Evolutionary conservation across 1,140 invertebrate genomes (phyloP), one percentile per base, ranked within the genome.

Genomic region (Drosophila prosaltans): DNA sequence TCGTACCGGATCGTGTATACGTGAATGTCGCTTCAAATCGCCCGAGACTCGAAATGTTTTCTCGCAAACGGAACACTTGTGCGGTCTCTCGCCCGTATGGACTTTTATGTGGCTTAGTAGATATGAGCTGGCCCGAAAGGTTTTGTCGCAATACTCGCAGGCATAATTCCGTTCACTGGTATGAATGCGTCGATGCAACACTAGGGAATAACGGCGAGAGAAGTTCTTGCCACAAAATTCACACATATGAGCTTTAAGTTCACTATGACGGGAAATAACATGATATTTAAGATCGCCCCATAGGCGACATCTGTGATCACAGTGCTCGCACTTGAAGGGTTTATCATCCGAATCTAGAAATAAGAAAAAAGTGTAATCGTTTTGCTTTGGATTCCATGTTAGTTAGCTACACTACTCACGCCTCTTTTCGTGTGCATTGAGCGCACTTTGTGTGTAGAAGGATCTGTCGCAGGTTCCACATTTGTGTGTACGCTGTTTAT

Each of bases 201-300:
- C 97, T n/a, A 97, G 92, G 24, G 98, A 98, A 89, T 99, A 98
- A 72, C 98, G 97, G 16, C 98, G 94, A 0, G 98, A 97, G 93
- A 98, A 98, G 77, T 97, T 96, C 92, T 98, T 98, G 26, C 96
- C 96, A 90, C 97, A 98, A 85, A 96, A 98, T 90, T 98, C 97
- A 86, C 97, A 98, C 82, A 97, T 97, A 91, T 96, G 97, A 61
- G 96, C 95, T 83, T 97, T 96, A 83, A 96, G 93, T 3, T 92
- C 92, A 9, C 96, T 96, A 91, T 98, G 97, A 63, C 97, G 94
- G 2, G 97, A 97, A 1, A 95, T 96, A 71, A 96, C 96, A 92
- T 98, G 98, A 80, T 98, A 97, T 75, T 97, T 98, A 21, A 98
- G 93, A 91, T 98, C 96, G 62, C 97, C 97, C 96, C 96, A 97